Percentiles rank a stretch among this genome's conserved stretches.
Conservation (phyloP, 2,888 invertebrate genomes). For the Zeuzera pyrina region DNA sequence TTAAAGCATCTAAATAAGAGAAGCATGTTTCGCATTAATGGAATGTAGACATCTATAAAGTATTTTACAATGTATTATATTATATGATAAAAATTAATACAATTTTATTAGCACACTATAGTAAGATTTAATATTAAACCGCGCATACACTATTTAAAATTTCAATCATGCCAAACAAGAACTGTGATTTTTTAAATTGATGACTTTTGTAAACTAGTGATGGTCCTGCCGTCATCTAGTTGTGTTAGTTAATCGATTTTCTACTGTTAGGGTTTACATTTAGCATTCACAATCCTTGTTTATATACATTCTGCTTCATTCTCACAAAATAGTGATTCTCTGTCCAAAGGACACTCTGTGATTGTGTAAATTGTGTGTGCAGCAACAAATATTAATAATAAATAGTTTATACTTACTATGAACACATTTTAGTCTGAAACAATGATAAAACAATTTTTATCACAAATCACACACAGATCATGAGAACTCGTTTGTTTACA, state of each 20-base stretch:
- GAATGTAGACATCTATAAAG: constrained; percentile 60
- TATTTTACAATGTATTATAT: constrained; percentile 65
- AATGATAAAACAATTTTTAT: too few species aligned
- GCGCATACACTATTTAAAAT: constrained; percentile 28
- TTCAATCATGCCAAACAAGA: constrained; percentile 36
- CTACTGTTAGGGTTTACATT: too few species aligned
- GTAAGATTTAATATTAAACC: constrained; percentile 64
- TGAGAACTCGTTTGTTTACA: too few species aligned
- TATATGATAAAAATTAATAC: constrained; percentile 62
- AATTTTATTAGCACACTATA: constrained; percentile 70
- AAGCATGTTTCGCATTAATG: constrained; percentile 65
- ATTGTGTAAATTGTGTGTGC: too few species aligned
- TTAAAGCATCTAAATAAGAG: too few species aligned
- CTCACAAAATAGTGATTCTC: too few species aligned
- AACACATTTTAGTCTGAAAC: too few species aligned
- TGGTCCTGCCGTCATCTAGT: constrained; percentile 25
- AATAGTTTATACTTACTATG: too few species aligned
- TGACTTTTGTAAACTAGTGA: constrained; percentile 16
- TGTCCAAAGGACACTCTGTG: too few species aligned
- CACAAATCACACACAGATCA: too few species aligned
- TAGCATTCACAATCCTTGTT: too few species aligned
- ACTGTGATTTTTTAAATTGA: constrained; percentile 51
- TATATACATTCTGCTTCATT: constrained; percentile 9
- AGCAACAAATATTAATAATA: too few species aligned
- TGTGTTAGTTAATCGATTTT: constrained; percentile 9